Percentiles rank a stretch among this genome's conserved stretches.
Conservation (phyloP, 1,140 invertebrate genomes). For the Drosophila persimilis region DNA sequence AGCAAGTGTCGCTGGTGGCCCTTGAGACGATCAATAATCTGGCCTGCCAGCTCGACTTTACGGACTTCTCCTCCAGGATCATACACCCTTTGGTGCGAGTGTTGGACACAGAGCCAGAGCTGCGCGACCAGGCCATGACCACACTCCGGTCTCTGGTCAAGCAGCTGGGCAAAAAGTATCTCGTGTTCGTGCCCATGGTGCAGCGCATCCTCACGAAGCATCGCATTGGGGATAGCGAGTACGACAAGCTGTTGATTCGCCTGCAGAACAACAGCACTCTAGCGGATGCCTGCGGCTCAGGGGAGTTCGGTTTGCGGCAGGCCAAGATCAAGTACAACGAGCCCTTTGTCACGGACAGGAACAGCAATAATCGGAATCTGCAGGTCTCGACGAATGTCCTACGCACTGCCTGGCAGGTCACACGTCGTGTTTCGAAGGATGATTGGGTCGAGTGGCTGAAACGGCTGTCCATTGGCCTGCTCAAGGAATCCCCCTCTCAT, state of each 20-base stretch:
- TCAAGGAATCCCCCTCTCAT: constrained; percentile 98
- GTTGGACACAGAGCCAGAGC: constrained; percentile 91
- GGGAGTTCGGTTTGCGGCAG: constrained; percentile 86
- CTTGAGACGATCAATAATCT: constrained; percentile 96
- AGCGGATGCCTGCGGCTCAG: constrained; percentile 83
- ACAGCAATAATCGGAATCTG: constrained; percentile 89
- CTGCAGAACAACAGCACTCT: constrained; percentile 88
- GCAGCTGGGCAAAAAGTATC: constrained; percentile 95
- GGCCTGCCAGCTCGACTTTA: constrained; percentile 95
- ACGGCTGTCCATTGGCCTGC: constrained; percentile 94
- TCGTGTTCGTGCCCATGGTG: constrained; percentile 96
- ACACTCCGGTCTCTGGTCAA: constrained; percentile 93
- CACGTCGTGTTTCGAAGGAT: constrained; percentile 95
- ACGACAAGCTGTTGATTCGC: constrained; percentile 89
- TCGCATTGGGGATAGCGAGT: constrained; percentile 91
- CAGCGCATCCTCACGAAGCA: constrained; percentile 93
- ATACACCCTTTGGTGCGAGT: constrained; percentile 95
- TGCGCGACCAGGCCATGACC: constrained; percentile 93
- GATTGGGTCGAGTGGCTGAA: constrained; percentile 99
- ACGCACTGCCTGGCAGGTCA: constrained; percentile 95
- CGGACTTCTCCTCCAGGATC: constrained; percentile 95
- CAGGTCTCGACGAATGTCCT: constrained; percentile 93
- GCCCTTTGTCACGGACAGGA: constrained; percentile 75
- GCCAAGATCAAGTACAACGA: constrained; percentile 86
- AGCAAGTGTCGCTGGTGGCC: constrained; percentile 90